Evolutionary conservation across 2,113 vertebrate species (phyloP).

Genomic region (Chinchilla lanigera): DNA sequence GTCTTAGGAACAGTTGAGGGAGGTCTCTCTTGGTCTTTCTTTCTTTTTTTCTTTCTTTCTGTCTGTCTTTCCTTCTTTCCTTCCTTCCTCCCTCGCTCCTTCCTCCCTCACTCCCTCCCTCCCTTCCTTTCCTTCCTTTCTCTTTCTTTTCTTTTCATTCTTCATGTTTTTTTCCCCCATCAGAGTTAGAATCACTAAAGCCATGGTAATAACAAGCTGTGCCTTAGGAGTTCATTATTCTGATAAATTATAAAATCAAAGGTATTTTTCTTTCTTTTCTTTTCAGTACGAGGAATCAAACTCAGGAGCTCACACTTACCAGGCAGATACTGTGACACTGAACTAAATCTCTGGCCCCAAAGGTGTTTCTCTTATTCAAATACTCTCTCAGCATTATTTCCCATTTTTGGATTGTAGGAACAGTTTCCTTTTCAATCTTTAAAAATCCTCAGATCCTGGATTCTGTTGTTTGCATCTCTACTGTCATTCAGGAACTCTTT

Average conservation of each 20-base stretch:
- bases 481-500: background rate
- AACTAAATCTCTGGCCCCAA: too few species aligned
- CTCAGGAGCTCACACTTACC: too few species aligned
- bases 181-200: background rate
- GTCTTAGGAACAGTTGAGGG: background rate
- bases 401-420: background rate
- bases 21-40: background rate
- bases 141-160: background rate
- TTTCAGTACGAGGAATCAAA: too few species aligned
- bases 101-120: fast-evolving
- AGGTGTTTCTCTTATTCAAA: background rate
- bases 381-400: background rate
- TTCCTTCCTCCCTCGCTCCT: too few species aligned
- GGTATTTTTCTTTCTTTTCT: too few species aligned
- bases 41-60: background rate
- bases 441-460: background rate
- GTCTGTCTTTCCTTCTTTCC: fast-evolving
- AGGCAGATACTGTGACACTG: too few species aligned
- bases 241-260: background rate
- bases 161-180: background rate
- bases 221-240: background rate
- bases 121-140: too few species aligned
- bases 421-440: background rate
- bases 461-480: background rate
- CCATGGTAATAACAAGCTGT: background rate